A percentile compares a stretch with the other conserved stretches of the same genome.
Evolutionary conservation across 2,888 invertebrate species (phyloP).

Genomic region (Agrochola litura): DNA sequence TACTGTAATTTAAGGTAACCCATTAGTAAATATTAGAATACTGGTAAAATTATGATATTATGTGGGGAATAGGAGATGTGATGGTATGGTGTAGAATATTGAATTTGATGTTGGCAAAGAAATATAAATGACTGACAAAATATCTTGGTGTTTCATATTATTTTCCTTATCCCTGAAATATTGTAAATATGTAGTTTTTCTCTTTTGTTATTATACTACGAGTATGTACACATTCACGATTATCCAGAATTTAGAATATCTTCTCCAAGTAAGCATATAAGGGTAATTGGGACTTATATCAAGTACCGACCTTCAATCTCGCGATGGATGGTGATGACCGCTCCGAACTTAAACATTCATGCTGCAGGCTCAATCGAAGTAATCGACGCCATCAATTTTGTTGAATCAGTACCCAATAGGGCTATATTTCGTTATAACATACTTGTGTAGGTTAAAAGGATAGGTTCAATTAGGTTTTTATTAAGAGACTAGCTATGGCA

Average conservation of each 20-base stretch:
- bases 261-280: constrained; percentile 7
- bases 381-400: constrained; percentile 65
- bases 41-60: too few species aligned
- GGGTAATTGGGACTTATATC: constrained; percentile 36
- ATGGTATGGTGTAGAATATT: too few species aligned
- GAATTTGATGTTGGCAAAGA: too few species aligned
- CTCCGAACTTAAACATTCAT: constrained; percentile 62
- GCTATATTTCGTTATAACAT: constrained; percentile 47
- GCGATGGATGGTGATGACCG: constrained; percentile 68
- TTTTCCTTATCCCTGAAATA: too few species aligned
- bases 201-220: too few species aligned
- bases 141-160: too few species aligned
- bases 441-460: constrained; percentile 36
- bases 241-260: constrained; percentile 3
- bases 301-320: constrained; percentile 51
- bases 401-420: constrained; percentile 59
- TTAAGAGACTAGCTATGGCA: background rate
- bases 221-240: background rate
- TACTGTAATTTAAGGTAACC: too few species aligned
- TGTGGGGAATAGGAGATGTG: too few species aligned
- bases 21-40: too few species aligned
- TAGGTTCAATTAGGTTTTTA: constrained; percentile 12
- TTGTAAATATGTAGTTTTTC: too few species aligned
- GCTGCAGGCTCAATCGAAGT: constrained; percentile 64
- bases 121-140: too few species aligned